A percentile compares a stretch with the other conserved stretches of the same genome.
Evolutionary conservation across 2,888 invertebrate species (phyloP).

Genomic region (Lithophane leautieri): DNA sequence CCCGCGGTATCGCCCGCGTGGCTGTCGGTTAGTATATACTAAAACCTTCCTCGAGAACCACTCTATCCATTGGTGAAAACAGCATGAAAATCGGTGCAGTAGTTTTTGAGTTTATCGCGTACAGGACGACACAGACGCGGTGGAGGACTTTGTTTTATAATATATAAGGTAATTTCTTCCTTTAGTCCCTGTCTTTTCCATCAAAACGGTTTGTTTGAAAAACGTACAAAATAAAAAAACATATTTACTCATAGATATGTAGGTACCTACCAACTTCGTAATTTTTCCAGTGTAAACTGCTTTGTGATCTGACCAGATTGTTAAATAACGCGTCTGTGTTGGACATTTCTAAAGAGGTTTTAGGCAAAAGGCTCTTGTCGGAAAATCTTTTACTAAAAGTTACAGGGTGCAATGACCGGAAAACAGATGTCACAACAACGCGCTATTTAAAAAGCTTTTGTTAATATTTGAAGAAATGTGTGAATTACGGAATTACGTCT

Average conservation of each 20-base stretch:
- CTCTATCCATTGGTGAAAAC: too few relatives aligned
- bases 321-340: conserved; percentile 64
- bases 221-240: background rate
- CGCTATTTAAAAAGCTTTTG: conserved; percentile 60
- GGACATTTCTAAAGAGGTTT: conserved; percentile 70
- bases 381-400: conserved; percentile 69
- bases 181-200: background rate
- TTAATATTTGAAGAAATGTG: conserved; percentile 47
- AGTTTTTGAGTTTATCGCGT: too few relatives aligned
- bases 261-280: conserved; percentile 2
- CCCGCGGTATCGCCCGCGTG: too few relatives aligned
- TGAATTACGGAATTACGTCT: conserved; percentile 1
- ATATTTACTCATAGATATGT: background rate
- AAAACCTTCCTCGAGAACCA: too few relatives aligned
- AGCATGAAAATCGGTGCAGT: too few relatives aligned
- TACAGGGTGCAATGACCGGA: conserved; percentile 70
- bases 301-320: conserved; percentile 53
- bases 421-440: conserved; percentile 69
- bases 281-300: conserved; percentile 57
- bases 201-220: background rate
- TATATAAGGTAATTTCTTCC: too few relatives aligned
- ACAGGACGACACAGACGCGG: too few relatives aligned
- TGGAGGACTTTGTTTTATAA: too few relatives aligned
- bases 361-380: conserved; percentile 66
- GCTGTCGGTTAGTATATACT: too few relatives aligned